phyloP scores from a whole-genome alignment of 2,888 invertebrate species.

The Schizaphis graminum region DNA sequence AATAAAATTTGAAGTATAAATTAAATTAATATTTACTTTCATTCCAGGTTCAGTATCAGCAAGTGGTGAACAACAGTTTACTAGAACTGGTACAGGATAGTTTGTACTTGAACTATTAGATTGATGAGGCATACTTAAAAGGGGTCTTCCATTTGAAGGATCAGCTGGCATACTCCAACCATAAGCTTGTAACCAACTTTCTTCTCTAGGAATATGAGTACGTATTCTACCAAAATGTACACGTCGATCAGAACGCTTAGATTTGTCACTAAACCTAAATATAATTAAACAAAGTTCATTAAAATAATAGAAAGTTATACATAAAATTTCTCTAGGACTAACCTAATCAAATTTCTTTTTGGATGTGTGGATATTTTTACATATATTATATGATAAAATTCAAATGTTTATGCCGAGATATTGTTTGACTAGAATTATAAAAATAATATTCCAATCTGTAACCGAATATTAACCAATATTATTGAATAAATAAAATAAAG shows the following conservation, averaged over 20 bases:
- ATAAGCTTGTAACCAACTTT: conserved; percentile 94
- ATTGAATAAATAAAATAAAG: conserved; percentile 42
- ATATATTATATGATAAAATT: conserved; percentile 57
- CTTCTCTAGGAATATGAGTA: conserved; percentile 96
- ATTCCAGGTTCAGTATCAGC: conserved; percentile 94
- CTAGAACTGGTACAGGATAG: conserved; percentile 85
- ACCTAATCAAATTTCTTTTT: conserved; percentile 57
- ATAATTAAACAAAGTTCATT: conserved; percentile 5
- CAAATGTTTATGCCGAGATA: conserved; percentile 40
- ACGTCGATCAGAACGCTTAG: conserved; percentile 69
- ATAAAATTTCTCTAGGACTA: conserved; percentile 60
- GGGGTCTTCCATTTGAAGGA: conserved; percentile 68
- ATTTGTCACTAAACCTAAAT: conserved; percentile 59
- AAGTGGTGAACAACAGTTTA: conserved; percentile 91
- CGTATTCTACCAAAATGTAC: conserved; percentile 93
- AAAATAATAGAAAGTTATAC: neutral
- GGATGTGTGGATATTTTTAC: conserved; percentile 41
- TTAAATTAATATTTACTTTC: conserved; percentile 75
- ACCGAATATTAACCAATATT: conserved; percentile 47
- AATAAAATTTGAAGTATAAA: too few species aligned
- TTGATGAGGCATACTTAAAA: conserved; percentile 66
- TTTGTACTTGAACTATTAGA: conserved; percentile 69
- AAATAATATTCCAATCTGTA: conserved; percentile 66
- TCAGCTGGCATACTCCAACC: conserved; percentile 97
- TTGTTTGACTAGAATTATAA: conserved; percentile 56